These are phyloP conservation scores for Choloepus hoffmanni DNA, from an alignment of 2,113 vertebrate genomes.

Conservation along the genomic window DNA sequence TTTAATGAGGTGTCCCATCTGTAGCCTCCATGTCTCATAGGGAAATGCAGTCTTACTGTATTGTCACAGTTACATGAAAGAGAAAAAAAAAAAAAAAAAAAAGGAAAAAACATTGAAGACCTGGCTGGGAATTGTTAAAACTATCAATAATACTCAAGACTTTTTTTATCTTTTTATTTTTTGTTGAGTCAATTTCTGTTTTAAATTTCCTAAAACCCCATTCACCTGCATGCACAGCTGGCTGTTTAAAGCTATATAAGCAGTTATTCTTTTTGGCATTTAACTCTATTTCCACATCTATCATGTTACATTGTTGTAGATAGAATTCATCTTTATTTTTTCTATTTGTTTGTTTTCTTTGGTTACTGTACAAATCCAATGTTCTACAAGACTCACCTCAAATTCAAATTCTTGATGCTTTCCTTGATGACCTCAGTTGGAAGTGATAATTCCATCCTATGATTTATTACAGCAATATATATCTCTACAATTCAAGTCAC, in stretches of 20 bases:
- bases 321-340: neutral
- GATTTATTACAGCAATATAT: neutral
- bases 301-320: neutral
- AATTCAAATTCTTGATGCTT: neutral
- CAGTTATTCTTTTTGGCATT: neutral
- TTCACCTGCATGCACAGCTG: neutral
- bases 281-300: neutral
- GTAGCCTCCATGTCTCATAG: neutral
- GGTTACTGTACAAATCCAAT: neutral
- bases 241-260: neutral
- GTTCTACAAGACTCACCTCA: neutral
- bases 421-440: neutral
- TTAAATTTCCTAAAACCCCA: neutral
- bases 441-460: neutral
- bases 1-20: neutral
- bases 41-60: neutral
- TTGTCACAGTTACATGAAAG: neutral
- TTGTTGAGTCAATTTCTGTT: neutral
- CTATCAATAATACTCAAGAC: neutral
- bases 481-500: neutral
- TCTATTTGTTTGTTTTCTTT: slow-evolving; percentile 32
- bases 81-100: neutral
- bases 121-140: neutral
- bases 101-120: neutral
- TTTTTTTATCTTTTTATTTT: neutral